Base-by-base conservation (phyloP, 2,113 vertebrate species). In the Cettia cetti region DNA sequence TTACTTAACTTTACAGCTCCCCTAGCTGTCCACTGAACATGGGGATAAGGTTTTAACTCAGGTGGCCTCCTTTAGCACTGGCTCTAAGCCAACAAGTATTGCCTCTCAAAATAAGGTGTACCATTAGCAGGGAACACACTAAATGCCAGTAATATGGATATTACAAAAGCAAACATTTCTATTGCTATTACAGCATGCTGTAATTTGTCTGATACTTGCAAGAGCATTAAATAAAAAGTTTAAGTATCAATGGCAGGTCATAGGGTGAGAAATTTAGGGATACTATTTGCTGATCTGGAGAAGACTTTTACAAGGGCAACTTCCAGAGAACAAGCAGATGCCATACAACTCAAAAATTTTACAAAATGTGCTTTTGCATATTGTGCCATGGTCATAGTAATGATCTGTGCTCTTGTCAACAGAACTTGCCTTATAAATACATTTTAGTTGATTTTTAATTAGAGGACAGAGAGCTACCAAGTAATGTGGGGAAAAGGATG, bases 261-360 rank as follows among this genome's bases (percentile, higher is more conserved):
- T 31, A 68, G 16, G 37, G 28, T 19, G 50, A 39, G 13, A 63
- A 76, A 33, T 31, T 49, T 12, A 81, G 15, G 50, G 30, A 45
- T 37, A 30, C 6, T 27, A 13, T n/a, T 49, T 80, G 28, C 27
- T 39, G 52, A 63, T 59, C 66, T 81, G 39, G 52, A 84, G 37
- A 74, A 70, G 26, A 26, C 7, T 42, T 27, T 63, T 45, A 64
- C 12, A 72, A 83, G 4, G 45, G 3, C 56, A 82, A 59, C 23
- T 65, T 77, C 30, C n/a, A 74, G 27, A 80, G n/a, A n/a, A 72
- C 27, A 37, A 17, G 27, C 19, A 86, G 45, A 66, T 81, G 22
- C 7, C 23, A 74, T 4, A 30, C 0, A 1, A 42, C 11, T 35
- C 15, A 70, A 44, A 33, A n/a, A 13, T 8, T 57, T 59, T 22